Conservation (phyloP, 2,888 invertebrate species). For the Pseudolycoriella hygida region DNA sequence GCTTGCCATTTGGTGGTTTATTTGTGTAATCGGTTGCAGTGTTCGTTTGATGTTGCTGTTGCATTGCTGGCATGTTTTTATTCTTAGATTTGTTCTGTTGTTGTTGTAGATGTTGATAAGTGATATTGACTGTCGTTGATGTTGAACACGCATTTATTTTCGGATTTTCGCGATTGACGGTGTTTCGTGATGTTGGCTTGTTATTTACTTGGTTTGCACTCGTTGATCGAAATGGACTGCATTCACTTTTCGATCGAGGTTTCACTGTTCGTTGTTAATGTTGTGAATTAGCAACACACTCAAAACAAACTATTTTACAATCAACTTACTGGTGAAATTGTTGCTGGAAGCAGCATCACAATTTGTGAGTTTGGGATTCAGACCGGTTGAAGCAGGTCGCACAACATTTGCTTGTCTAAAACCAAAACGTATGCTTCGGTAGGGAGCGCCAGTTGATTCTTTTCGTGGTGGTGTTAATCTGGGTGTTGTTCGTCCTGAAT, state of each 20-base stretch:
- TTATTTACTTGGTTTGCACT: neutral
- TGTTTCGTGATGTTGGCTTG: constrained; percentile 14
- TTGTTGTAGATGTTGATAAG: constrained; percentile 17
- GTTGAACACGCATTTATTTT: constrained; percentile 20
- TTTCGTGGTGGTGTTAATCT: constrained; percentile 46
- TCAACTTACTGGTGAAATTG: constrained; percentile 18
- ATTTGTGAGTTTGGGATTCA: constrained; percentile 50
- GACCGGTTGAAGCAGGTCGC: constrained; percentile 35
- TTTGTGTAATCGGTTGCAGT: constrained; percentile 2
- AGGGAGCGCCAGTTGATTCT: constrained; percentile 38
- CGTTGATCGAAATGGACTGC: constrained; percentile 19
- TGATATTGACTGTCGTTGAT: constrained; percentile 22
- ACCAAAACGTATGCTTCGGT: constrained; percentile 58
- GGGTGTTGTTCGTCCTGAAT: constrained; percentile 30
- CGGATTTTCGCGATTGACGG: constrained; percentile 15
- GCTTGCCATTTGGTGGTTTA: constrained; percentile 13
- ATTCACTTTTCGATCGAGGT: constrained; percentile 29
- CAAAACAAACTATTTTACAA: neutral
- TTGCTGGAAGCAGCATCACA: constrained; percentile 30
- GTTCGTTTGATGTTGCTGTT: neutral
- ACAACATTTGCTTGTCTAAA: constrained; percentile 40
- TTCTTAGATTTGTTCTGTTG: constrained; percentile 21
- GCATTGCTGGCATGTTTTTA: constrained; percentile 22
- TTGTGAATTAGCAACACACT: too few species aligned
- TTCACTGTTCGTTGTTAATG: constrained; percentile 17